Evolutionary conservation across 2,113 vertebrate genomes (phyloP), one percentile per base, ranked within the genome.

Genomic region (Mobula birostris): DNA sequence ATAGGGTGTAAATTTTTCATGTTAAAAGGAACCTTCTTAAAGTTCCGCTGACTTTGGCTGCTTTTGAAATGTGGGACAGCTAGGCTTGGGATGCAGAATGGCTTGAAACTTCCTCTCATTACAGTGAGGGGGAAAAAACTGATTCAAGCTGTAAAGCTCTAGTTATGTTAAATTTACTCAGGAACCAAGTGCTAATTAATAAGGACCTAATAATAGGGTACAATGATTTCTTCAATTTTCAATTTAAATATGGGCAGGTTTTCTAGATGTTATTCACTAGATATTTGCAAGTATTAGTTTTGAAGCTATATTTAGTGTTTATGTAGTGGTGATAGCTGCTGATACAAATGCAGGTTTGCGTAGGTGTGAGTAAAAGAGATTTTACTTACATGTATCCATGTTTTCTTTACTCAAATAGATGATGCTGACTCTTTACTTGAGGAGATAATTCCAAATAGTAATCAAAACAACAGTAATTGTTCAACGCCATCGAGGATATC

Each of bases 381-480:
- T 48, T 56, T 93, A 56, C 72, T 11, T 24, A 70, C 27, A 56
- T 56, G 3, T 56, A 72, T 76, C 40, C 40, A 93, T 74, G 12
- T 36, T 74, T 93, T 93, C 21, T 76, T 24, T 32, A 48, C 66
- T 91, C n/a, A 68, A 40, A 76, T 9, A 93, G 91, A 98, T 96
- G 98, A 99, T 94, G 96, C 96, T 0, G 99, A 99, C 97, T 99
- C 98, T 56, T 95, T 99, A 95, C 97, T 98, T 96, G 99, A 99
- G 94, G 99, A 99, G 95, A 97, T 97, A 0, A 98, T 98, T 8
- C 98, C 98, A 95, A 99, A 99, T 94, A 99, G 98, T 95, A 99
- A 99, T 97, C 99, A 99, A 96, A 99, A 99, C 97, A 99, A 99
- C 96, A 99, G 98, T 95, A 99, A 99, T 96, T 99, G 99, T 95